Evolutionary conservation across 2,888 invertebrate genomes (phyloP).

Genomic region (Chrysina gloriosa): DNA sequence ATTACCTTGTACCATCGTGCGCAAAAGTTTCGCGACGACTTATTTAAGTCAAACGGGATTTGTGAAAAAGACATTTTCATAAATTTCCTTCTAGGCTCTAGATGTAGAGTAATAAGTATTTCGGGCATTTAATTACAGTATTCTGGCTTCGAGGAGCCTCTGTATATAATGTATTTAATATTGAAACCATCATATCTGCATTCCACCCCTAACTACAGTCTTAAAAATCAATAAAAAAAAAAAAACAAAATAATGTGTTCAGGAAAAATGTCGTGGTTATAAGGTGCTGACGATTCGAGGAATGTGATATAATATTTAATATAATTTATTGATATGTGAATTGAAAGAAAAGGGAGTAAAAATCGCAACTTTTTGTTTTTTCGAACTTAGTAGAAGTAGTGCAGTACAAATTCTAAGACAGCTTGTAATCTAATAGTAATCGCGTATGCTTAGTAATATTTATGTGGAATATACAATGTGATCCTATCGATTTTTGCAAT

Average conservation of each 20-base stretch:
- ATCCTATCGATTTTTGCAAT: too few relatives aligned
- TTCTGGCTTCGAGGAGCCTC: constrained; percentile 45
- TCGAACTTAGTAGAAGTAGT: constrained; percentile 53
- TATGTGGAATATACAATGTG: too few relatives aligned
- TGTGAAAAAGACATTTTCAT: too few relatives aligned
- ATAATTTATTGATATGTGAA: constrained; percentile 59
- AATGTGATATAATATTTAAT: constrained; percentile 62
- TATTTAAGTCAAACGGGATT: too few relatives aligned
- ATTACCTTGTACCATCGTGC: too few relatives aligned
- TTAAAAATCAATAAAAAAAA: constrained; percentile 17
- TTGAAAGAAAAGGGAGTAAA: too few relatives aligned
- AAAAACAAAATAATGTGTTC: constrained; percentile 33
- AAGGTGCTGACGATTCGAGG: constrained; percentile 63
- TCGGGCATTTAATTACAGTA: constrained; percentile 49
- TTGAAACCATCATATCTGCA: constrained; percentile 54
- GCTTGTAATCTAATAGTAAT: constrained; percentile 53
- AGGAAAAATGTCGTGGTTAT: constrained; percentile 42
- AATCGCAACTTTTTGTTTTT: constrained; percentile 60
- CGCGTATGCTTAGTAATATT: background rate
- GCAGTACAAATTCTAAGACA: constrained; percentile 63
- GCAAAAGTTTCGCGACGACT: too few relatives aligned
- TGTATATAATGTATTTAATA: constrained; percentile 45
- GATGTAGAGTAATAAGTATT: too few relatives aligned
- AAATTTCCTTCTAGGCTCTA: too few relatives aligned
- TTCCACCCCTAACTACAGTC: constrained; percentile 49